A percentile compares a stretch with the other conserved stretches of the same genome.
These are phyloP conservation scores for Papilio helenus DNA, from an alignment of 1,140 invertebrate species.

Conservation along the genomic window DNA sequence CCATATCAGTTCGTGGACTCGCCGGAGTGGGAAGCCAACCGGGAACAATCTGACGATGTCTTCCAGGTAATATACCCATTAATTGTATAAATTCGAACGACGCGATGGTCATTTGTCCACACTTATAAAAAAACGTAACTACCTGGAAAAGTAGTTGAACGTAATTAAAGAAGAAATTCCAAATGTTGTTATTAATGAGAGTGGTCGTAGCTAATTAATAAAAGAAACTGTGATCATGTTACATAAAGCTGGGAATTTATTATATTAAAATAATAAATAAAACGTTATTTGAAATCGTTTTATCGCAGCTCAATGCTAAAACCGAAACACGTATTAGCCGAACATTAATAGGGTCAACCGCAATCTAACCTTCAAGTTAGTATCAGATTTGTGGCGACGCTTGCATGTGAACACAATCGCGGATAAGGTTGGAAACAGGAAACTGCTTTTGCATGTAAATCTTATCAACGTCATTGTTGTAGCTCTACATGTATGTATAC, in stretches of 20 bases:
- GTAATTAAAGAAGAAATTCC: too few relatives aligned
- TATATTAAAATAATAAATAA: neutral
- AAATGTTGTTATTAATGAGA: too few relatives aligned
- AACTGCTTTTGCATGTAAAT: conserved; percentile 19
- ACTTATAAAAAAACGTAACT: too few relatives aligned
- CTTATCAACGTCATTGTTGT: conserved; percentile 22
- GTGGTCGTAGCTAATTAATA: too few relatives aligned
- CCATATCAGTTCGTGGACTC: conserved; percentile 94
- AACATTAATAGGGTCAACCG: conserved; percentile 17
- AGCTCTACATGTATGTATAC: neutral
- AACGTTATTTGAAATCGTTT: neutral
- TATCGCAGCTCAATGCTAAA: neutral
- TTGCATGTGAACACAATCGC: conserved; percentile 13
- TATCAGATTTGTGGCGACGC: conserved; percentile 12
- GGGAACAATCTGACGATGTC: conserved; percentile 88
- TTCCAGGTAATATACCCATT: conserved; percentile 88
- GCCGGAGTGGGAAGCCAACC: conserved; percentile 92
- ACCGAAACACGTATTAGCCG: conserved; percentile 5
- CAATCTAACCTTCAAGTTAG: conserved; percentile 23
- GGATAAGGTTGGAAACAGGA: conserved; percentile 3
- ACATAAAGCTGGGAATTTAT: too few relatives aligned
- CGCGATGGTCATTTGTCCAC: neutral
- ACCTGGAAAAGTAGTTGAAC: too few relatives aligned
- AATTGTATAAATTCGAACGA: neutral
- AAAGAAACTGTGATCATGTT: too few relatives aligned